Evolutionary conservation across 2,888 invertebrate genomes (phyloP).

Genomic region (Theretra japonica): DNA sequence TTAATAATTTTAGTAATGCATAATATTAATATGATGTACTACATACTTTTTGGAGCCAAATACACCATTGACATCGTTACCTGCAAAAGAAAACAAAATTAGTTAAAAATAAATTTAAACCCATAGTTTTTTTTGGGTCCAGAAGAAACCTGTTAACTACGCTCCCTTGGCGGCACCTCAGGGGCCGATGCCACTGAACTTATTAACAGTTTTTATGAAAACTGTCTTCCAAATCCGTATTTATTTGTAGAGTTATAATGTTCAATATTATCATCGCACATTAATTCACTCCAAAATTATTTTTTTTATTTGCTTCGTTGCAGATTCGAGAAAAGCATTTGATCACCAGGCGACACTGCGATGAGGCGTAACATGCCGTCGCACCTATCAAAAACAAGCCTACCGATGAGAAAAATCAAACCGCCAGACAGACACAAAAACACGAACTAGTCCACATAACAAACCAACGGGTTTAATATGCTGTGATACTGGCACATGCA

Average conservation of each 20-base stretch:
- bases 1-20: no score
- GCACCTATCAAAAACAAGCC: conserved; percentile 53
- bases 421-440: conserved; percentile 71
- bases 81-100: conserved; percentile 10
- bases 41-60: conserved; percentile 1
- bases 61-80: not conserved
- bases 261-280: no score
- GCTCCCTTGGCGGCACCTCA: no score
- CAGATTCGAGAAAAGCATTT: conserved; percentile 56
- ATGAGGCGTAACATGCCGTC: conserved; percentile 74
- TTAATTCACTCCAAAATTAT: no score
- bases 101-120: not conserved
- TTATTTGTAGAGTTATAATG: no score
- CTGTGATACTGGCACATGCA: conserved; percentile 45
- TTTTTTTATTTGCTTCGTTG: conserved; percentile 42
- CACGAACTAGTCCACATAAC: conserved; percentile 34
- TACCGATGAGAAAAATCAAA: conserved; percentile 71
- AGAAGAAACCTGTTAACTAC: no score
- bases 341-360: conserved; percentile 50
- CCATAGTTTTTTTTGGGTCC: not conserved
- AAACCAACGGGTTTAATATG: conserved; percentile 32
- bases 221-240: no score
- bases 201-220: no score
- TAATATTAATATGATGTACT: no score
- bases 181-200: no score